phyloP scores from a whole-genome alignment of 1,140 invertebrate species.

The honey bee (Apis mellifera) region Amel_HAv3.1 CM009935.2:6473501-6474000 shows the following conservation, averaged over 20 bases:
- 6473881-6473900: neutral
- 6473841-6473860: neutral
- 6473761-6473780: neutral
- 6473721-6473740: too few species aligned
- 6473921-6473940: constrained; percentile 35
- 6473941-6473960: constrained; percentile 40
- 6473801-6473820: neutral
- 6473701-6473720: too few species aligned
- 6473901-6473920: constrained; percentile 23
- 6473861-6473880: neutral
- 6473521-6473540: neutral
- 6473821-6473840: neutral
- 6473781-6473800: neutral
- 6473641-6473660: too few species aligned
- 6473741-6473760: too few species aligned
- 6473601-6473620: too few species aligned
- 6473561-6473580: too few species aligned
- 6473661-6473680: too few species aligned
- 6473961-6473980: constrained; percentile 50
- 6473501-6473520: neutral
- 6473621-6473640: too few species aligned
- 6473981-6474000: constrained; percentile 37
- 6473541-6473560: neutral
- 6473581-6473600: neutral
- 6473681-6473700: too few species aligned